phyloP scores from a whole-genome alignment of 2,113 vertebrate genomes.

The Lepisosteus oculatus region DNA sequence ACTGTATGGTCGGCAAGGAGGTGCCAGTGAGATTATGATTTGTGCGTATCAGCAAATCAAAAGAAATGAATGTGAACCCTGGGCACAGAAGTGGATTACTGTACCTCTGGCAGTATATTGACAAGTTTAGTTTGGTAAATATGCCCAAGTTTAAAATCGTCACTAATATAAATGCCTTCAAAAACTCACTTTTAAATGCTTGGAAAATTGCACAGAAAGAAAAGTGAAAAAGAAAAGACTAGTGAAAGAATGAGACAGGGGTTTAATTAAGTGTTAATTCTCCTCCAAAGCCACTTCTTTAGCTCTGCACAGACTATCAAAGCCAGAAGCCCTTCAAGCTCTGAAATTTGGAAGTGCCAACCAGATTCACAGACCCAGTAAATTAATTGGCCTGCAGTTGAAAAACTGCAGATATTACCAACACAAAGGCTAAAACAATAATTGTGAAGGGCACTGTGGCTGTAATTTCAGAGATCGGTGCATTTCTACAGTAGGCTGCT shows the following conservation, averaged over 20 bases:
- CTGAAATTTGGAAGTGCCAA: not conserved
- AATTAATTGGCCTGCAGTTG: slow-evolving; percentile 14
- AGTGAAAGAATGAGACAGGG: not conserved
- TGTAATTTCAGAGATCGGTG: too few species aligned
- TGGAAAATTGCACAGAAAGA: not conserved
- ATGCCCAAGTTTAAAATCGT: not conserved
- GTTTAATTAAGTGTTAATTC: not conserved
- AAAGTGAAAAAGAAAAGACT: not conserved
- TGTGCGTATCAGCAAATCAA: not conserved
- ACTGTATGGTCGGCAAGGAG: not conserved
- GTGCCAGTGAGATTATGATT: not conserved
- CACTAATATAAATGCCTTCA: not conserved
- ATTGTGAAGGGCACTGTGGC: not conserved
- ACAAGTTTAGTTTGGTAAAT: not conserved
- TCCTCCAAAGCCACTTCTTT: too few species aligned
- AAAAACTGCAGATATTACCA: not conserved
- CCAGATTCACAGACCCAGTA: not conserved
- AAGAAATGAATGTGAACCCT: not conserved
- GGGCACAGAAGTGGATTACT: not conserved
- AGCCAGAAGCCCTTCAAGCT: too few species aligned
- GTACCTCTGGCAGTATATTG: not conserved
- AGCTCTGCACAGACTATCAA: too few species aligned
- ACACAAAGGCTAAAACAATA: not conserved
- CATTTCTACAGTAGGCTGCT: too few species aligned
- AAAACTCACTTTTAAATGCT: not conserved